phyloP scores from a whole-genome alignment of 2,888 invertebrate genomes.

The Plagiodera versicolora region DNA sequence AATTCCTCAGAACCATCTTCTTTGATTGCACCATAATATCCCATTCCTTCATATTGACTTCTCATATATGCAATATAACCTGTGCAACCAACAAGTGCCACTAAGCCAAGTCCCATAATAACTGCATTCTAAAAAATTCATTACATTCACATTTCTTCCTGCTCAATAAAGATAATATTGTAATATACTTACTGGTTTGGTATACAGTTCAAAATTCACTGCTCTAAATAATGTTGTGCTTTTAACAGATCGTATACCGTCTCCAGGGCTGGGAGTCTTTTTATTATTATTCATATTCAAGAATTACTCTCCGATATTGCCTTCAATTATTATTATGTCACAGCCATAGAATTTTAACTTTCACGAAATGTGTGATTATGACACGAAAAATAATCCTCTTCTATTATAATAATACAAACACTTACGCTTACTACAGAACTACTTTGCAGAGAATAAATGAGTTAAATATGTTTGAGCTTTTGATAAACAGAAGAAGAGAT shows the following conservation, averaged over 20 bases:
- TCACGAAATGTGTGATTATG: too few relatives aligned
- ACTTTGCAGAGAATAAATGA: too few relatives aligned
- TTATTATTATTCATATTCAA: conserved; percentile 17
- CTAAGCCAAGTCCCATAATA: conserved; percentile 80
- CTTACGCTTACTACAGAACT: too few relatives aligned
- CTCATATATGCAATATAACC: conserved; percentile 88
- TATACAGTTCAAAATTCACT: conserved; percentile 87
- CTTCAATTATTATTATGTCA: too few relatives aligned
- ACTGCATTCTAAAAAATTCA: conserved; percentile 73
- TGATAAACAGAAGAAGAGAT: too few relatives aligned
- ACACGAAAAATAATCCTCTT: too few relatives aligned
- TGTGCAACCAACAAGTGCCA: conserved; percentile 71
- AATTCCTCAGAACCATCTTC: conserved; percentile 77
- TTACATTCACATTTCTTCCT: conserved; percentile 11
- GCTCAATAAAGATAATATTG: conserved; percentile 1
- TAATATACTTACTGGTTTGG: conserved; percentile 83
- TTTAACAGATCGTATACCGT: conserved; percentile 73
- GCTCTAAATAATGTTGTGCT: conserved; percentile 77
- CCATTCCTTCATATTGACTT: conserved; percentile 74
- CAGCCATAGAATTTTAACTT: too few relatives aligned
- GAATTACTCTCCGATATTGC: too few relatives aligned
- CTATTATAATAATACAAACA: too few relatives aligned
- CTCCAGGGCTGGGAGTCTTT: conserved; percentile 61
- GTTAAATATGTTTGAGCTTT: too few relatives aligned
- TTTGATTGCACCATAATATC: conserved; percentile 78